Percentiles rank a stretch among this genome's conserved stretches.
phyloP scores from a whole-genome alignment of 2,797 vertebrate genomes.

The Malacoraja senta region DNA sequence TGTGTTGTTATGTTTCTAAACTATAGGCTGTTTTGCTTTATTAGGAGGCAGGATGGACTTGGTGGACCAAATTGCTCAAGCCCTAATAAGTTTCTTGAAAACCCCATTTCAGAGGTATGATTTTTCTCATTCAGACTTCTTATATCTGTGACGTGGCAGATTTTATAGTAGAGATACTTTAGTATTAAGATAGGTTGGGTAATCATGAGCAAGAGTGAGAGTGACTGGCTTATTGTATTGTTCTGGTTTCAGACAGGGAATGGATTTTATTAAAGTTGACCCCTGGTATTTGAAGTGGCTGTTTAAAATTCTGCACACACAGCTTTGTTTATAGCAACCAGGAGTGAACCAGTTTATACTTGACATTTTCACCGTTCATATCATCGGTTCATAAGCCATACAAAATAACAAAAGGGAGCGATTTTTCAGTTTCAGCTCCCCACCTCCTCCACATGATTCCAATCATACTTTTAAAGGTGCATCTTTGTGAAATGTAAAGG shows the following conservation, averaged over 20 bases:
- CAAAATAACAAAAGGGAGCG: conserved; percentile 6
- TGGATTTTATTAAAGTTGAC: conserved; percentile 38
- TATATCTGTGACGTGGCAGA: not conserved
- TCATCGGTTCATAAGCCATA: conserved; percentile 3
- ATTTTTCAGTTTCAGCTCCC: not conserved
- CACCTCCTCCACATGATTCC: too few relatives aligned
- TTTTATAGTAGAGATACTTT: not conserved
- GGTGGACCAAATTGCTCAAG: too few relatives aligned
- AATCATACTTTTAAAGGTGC: not conserved
- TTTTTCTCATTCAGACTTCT: not conserved
- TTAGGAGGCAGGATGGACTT: too few relatives aligned
- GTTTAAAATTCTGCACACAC: conserved; percentile 26
- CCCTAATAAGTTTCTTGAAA: too few relatives aligned
- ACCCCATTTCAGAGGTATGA: not conserved
- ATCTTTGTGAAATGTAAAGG: not conserved
- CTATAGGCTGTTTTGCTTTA: too few relatives aligned
- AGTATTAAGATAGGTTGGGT: not conserved
- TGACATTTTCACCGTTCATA: conserved; percentile 12
- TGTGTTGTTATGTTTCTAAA: too few relatives aligned
- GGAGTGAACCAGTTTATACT: conserved; percentile 32
- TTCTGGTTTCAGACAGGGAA: not conserved
- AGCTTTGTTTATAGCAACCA: conserved; percentile 15
- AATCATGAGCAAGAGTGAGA: not conserved
- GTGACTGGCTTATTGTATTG: not conserved
- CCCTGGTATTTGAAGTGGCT: conserved; percentile 18